Evolutionary conservation across 2,113 vertebrate species (phyloP).

Genomic region (Podarcis cretensis): DNA sequence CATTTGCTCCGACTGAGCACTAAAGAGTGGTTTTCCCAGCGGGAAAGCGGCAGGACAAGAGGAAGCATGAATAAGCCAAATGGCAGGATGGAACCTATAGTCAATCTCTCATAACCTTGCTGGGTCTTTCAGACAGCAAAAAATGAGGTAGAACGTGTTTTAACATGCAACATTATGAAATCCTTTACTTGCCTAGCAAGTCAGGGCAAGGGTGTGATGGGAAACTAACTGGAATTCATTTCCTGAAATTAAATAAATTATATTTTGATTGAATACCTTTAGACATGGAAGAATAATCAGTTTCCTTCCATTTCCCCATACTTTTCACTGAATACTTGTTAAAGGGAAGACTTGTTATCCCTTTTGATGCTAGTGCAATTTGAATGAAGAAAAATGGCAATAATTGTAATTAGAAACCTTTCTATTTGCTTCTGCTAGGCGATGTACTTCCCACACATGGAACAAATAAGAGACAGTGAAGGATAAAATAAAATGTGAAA

Average conservation of each 20-base stretch:
- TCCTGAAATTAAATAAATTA: background rate
- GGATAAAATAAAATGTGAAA: constrained; percentile 16
- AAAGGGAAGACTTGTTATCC: background rate
- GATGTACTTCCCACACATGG: constrained; percentile 4
- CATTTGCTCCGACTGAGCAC: too few species aligned
- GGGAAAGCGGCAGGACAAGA: too few species aligned
- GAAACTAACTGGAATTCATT: constrained; percentile 5
- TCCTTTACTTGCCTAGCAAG: background rate
- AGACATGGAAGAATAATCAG: background rate
- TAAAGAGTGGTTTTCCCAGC: too few species aligned
- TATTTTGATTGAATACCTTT: background rate
- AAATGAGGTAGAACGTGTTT: background rate
- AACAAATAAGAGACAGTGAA: constrained; percentile 32
- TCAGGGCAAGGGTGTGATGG: background rate
- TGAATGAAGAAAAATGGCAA: background rate
- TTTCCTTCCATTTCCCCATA: background rate
- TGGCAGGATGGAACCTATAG: background rate
- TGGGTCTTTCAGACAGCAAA: background rate
- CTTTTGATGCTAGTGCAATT: background rate
- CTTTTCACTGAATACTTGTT: background rate
- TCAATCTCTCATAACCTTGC: background rate
- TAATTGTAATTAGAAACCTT: constrained; percentile 29
- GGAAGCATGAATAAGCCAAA: background rate
- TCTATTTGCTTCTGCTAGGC: constrained; percentile 14
- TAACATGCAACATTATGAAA: background rate